phyloP scores from a whole-genome alignment of 2,113 vertebrate genomes.

The Spea bombifrons region DNA sequence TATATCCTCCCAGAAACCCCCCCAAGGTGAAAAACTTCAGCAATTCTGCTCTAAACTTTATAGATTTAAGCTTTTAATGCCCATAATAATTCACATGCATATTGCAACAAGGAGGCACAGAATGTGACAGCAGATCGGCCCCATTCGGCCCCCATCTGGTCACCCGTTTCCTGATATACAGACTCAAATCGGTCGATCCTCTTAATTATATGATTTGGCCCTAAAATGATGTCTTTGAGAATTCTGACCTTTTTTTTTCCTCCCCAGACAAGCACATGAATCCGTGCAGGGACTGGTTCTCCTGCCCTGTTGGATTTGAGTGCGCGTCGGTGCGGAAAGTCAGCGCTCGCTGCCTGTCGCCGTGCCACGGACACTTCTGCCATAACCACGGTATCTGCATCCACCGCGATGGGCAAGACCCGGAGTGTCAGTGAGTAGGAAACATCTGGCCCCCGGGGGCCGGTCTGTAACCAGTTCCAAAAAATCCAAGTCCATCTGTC shows the following conservation, averaged over 20 bases:
- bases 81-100: too few species aligned
- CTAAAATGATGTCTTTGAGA: background rate
- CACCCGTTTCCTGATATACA: too few species aligned
- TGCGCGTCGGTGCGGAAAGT: conserved; percentile 55
- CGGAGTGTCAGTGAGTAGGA: conserved; percentile 73
- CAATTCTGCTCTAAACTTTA: too few species aligned
- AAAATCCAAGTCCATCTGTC: background rate
- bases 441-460: too few species aligned
- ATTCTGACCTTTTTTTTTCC: background rate
- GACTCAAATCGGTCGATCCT: too few species aligned
- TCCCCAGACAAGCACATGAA: conserved; percentile 63
- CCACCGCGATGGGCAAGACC: conserved; percentile 63
- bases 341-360: conserved; percentile 73
- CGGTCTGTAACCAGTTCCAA: too few species aligned
- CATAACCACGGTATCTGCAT: conserved; percentile 81
- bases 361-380: conserved; percentile 74
- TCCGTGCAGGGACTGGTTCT: conserved; percentile 68
- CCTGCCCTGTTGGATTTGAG: conserved; percentile 68
- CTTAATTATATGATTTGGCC: too few species aligned
- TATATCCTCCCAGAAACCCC: background rate
- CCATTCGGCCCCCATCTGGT: too few species aligned
- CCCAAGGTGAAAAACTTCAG: too few species aligned
- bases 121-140: too few species aligned
- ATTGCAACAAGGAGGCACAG: too few species aligned
- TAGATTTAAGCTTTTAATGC: too few species aligned